Conservation (phyloP, 2,797 vertebrate genomes). For the Hybognathus amarus region DNA sequence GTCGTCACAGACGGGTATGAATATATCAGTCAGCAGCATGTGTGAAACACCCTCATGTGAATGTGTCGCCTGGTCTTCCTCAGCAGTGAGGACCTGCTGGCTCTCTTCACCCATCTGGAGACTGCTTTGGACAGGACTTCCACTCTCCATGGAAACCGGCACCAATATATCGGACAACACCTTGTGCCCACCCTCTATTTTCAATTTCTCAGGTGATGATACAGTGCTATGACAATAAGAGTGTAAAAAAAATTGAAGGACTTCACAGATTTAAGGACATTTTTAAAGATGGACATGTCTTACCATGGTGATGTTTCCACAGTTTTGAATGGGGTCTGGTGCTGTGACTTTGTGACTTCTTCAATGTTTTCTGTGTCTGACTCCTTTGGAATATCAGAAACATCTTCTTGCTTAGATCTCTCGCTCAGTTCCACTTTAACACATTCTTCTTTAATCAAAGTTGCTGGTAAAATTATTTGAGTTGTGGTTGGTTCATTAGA, state of each 20-base stretch:
- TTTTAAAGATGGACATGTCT: neutral
- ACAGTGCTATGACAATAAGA: neutral
- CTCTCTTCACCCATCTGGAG: neutral
- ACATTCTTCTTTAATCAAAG: conserved; percentile 22
- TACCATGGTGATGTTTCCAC: neutral
- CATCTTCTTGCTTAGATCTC: neutral
- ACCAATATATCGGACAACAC: neutral
- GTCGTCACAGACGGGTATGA: conserved; percentile 24
- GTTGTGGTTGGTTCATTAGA: neutral
- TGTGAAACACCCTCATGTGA: conserved; percentile 15
- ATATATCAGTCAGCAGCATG: conserved; percentile 31
- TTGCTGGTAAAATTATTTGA: neutral
- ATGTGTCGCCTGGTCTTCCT: neutral
- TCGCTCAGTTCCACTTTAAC: neutral
- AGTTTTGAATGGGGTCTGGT: neutral
- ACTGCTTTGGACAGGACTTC: neutral
- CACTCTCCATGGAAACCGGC: neutral
- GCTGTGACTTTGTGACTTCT: neutral
- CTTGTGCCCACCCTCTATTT: neutral
- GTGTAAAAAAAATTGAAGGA: neutral
- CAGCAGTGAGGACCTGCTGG: neutral
- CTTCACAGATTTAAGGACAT: neutral
- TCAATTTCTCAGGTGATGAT: conserved; percentile 2
- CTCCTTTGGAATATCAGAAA: neutral
- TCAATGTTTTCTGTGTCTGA: neutral